A percentile compares a stretch with the other conserved stretches of the same genome.
Evolutionary conservation across 2,113 vertebrate species (phyloP).

Genomic region (Melanerpes aurifrons): DNA sequence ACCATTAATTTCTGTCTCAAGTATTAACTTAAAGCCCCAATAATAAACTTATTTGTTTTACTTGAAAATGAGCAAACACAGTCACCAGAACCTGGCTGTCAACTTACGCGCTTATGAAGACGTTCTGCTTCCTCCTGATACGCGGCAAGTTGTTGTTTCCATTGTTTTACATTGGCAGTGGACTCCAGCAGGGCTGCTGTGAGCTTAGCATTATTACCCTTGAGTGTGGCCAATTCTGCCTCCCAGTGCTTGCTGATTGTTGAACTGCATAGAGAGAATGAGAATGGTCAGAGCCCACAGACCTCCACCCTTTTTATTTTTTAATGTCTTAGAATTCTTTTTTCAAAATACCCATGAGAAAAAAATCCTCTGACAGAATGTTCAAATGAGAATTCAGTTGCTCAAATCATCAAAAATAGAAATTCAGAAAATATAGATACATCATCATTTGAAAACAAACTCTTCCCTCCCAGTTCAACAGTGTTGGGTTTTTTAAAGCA

Average conservation of each 20-base stretch:
- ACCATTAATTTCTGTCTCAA: background rate
- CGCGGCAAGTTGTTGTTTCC: conserved; percentile 97
- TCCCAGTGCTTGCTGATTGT: conserved; percentile 98
- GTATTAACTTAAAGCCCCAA: background rate
- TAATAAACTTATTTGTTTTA: background rate
- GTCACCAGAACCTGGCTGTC: background rate
- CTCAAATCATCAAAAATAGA: background rate
- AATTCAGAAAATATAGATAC: background rate
- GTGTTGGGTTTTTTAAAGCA: background rate
- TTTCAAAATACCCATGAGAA: background rate
- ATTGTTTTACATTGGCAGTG: conserved; percentile 99
- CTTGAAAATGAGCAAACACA: background rate
- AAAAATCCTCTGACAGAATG: background rate
- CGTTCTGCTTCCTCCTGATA: conserved; percentile 98
- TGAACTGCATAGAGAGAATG: conserved; percentile 72
- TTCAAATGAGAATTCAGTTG: background rate
- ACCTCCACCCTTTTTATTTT: background rate
- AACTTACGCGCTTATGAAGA: conserved; percentile 92
- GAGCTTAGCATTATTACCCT: conserved; percentile 98
- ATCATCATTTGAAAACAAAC: background rate
- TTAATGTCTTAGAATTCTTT: background rate
- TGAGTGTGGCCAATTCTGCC: conserved; percentile 95
- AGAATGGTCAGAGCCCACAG: background rate
- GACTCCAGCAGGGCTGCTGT: conserved; percentile 96
- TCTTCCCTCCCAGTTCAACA: background rate